These are phyloP conservation scores for Charadrius vociferus DNA, from an alignment of 2,113 vertebrate genomes.

Conservation along the genomic window DNA sequence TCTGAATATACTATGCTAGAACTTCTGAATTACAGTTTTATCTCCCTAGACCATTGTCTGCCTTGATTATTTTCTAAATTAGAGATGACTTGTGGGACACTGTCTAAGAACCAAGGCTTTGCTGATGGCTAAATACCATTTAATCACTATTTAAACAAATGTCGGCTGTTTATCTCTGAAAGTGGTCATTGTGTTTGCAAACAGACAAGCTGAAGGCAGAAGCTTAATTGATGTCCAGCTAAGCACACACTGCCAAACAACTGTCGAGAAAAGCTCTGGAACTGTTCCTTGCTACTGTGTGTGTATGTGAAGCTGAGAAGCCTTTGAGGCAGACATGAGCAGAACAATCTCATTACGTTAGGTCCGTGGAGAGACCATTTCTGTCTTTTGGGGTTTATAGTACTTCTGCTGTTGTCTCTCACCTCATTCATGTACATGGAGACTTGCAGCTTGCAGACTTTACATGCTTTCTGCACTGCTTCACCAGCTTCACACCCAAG, in stretches of 20 bases:
- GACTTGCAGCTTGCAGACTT: neutral
- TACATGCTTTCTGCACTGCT: neutral
- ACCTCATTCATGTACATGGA: neutral
- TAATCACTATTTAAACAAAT: neutral
- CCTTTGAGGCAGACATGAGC: slow-evolving; percentile 24
- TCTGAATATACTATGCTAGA: neutral
- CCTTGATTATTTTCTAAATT: neutral
- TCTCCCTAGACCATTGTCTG: neutral
- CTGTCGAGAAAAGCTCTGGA: slow-evolving; percentile 64
- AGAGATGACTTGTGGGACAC: neutral
- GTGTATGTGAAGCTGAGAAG: slow-evolving; percentile 13
- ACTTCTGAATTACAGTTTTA: neutral
- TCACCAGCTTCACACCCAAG: neutral
- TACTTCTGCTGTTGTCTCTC: neutral
- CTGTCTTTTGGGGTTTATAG: slow-evolving; percentile 5
- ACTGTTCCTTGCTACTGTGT: slow-evolving; percentile 61
- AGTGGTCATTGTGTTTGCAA: slow-evolving; percentile 38
- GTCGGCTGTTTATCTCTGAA: slow-evolving; percentile 24
- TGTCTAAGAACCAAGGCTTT: neutral
- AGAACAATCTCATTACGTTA: neutral
- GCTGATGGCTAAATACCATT: neutral
- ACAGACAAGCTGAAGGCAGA: slow-evolving; percentile 25
- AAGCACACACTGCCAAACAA: slow-evolving; percentile 42
- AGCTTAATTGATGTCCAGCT: slow-evolving; percentile 57
- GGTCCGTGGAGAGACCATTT: neutral